Percentiles rank a stretch among this genome's conserved stretches.
Evolutionary conservation across 2,797 vertebrate genomes (phyloP).

Genomic region (Emys orbicularis): DNA sequence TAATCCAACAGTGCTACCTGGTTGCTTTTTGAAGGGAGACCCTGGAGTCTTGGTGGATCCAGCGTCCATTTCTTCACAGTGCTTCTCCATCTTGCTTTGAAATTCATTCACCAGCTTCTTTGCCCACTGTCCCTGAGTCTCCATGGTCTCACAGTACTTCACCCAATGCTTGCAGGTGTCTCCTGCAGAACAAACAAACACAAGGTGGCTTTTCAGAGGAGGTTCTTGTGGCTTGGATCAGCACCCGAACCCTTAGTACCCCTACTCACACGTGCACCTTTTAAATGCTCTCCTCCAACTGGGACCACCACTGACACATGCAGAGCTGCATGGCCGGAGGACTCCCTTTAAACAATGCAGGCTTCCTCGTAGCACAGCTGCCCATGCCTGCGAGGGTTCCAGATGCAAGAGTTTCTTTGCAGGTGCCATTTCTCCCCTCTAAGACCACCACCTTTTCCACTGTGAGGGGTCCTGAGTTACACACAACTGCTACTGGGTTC

Average conservation of each 20-base stretch:
- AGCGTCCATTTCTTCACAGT: constrained; percentile 71
- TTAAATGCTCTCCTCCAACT: neutral
- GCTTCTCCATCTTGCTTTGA: constrained; percentile 86
- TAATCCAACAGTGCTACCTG: constrained; percentile 63
- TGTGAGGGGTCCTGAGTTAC: neutral
- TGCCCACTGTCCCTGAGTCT: constrained; percentile 91
- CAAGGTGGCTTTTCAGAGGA: neutral
- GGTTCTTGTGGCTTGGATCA: neutral
- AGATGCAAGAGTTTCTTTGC: neutral
- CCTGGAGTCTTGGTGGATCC: constrained; percentile 58
- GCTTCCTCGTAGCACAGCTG: neutral
- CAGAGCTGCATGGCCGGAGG: neutral
- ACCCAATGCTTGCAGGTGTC: constrained; percentile 96
- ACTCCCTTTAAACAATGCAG: neutral
- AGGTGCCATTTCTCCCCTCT: neutral
- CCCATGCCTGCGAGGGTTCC: neutral
- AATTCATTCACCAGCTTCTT: constrained; percentile 91
- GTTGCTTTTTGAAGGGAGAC: constrained; percentile 80
- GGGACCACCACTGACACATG: neutral
- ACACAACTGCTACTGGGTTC: neutral
- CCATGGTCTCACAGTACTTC: constrained; percentile 93
- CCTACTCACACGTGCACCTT: accelerated
- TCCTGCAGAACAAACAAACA: constrained; percentile 77
- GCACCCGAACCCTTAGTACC: neutral
- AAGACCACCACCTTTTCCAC: neutral